Base-by-base conservation (phyloP, 2,888 invertebrate genomes). In the Cistogaster globosa region DNA sequence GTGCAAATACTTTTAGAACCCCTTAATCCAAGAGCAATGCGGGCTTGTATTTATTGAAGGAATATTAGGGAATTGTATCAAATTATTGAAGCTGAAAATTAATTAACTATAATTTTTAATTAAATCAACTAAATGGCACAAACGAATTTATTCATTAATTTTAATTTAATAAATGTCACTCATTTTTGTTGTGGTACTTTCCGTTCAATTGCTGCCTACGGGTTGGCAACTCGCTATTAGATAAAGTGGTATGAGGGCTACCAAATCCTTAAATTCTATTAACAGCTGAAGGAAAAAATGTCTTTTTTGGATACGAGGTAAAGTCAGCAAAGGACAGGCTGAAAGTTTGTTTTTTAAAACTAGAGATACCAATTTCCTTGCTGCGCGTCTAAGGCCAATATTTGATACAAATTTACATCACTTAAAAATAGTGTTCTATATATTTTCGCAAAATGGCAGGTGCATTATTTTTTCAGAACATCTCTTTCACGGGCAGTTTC, bases 41-140 rank as follows among this genome's bases (percentile, higher is more conserved):
- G 48, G 42, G 38, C 42, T 57, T 22, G n/a, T 26, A 45, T 74
- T 6, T 20, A 36, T 38, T 53, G 14, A 32, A 48, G 55, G n/a
- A 62, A 16, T 36, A 6, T 55, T 62, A 45, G 48, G 67, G 32
- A 45, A 63, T 63, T 51, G 57, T 57, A 79, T 78, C 53, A 76
- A 76, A 42, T 82, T 82, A 67, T 85, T 75, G 86, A 68, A 53
- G 76, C 81, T 80, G 83, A 88, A 89, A 89, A 88, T 88, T 88
- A 88, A 88, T 88, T 88, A 86, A 87, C 87, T 86, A 87, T 88
- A 88, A 87, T 88, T 88, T 88, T 87, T 65, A 87, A 84, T 87
- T 86, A 88, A 89, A 89, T 87, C 88, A 71, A 57, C 11, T 42
- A 75, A 84, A 60, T 42, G 63, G 65, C 65, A 63, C 48, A 51